Evolutionary conservation across 2,888 invertebrate genomes (phyloP).

Genomic region (Pyrgus malvae): DNA sequence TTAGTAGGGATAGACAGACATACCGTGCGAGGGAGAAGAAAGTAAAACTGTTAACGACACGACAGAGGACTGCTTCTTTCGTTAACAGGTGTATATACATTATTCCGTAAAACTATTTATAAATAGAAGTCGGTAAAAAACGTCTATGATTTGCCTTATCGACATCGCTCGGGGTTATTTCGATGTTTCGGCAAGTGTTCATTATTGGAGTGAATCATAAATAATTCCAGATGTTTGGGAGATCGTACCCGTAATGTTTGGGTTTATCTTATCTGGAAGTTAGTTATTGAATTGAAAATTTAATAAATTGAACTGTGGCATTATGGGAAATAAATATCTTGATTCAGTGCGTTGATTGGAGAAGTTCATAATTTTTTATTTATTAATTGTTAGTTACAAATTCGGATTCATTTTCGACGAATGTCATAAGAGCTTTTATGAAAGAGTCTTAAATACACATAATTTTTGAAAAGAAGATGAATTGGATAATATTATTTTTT

Average conservation of each 20-base stretch:
- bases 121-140: not conserved
- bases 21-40: too few relatives aligned
- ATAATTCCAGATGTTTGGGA: constrained; percentile 6
- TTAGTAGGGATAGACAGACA: too few relatives aligned
- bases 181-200: constrained; percentile 2
- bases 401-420: not conserved
- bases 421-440: too few relatives aligned
- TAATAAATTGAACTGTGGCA: too few relatives aligned
- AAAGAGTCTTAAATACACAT: too few relatives aligned
- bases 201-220: not conserved
- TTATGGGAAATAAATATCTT: not conserved
- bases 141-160: constrained; percentile 1
- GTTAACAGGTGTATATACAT: too few relatives aligned
- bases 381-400: too few relatives aligned
- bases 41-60: too few relatives aligned
- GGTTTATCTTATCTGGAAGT: constrained; percentile 1
- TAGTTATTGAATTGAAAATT: constrained; percentile 3
- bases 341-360: not conserved
- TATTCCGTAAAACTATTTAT: too few relatives aligned
- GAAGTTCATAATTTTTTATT: not conserved
- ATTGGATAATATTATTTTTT: too few relatives aligned
- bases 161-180: constrained; percentile 6
- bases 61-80: too few relatives aligned
- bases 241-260: constrained; percentile 10
- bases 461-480: too few relatives aligned